A percentile compares a stretch with the other conserved stretches of the same genome.
phyloP scores from a whole-genome alignment of 2,113 vertebrate species.

The Lanius ludovicianus region DNA sequence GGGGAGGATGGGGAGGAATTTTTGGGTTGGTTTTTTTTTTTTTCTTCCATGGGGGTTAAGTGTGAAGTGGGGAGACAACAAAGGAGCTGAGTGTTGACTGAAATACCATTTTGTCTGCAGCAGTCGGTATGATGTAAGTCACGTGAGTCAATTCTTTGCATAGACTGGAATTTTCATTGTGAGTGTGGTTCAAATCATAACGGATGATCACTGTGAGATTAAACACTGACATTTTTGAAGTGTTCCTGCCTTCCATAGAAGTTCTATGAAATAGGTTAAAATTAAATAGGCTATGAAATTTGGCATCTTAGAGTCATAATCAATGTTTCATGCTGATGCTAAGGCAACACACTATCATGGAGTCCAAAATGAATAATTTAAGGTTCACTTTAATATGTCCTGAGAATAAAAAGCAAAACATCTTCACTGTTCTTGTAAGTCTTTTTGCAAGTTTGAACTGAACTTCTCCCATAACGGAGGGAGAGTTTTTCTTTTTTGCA shows the following conservation, averaged over 20 bases:
- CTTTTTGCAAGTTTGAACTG: background rate
- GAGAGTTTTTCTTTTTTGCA: background rate
- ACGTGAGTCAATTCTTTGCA: background rate
- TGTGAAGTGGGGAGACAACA: background rate
- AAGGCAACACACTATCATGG: background rate
- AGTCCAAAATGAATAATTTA: background rate
- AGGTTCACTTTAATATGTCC: background rate
- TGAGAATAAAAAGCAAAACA: background rate
- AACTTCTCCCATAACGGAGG: background rate
- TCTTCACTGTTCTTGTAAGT: background rate
- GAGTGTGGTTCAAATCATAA: background rate
- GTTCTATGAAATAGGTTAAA: background rate
- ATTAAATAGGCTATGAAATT: background rate
- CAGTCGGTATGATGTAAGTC: background rate
- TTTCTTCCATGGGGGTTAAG: background rate
- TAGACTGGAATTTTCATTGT: background rate
- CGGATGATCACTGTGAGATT: background rate
- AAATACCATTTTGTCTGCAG: background rate
- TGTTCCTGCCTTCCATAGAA: background rate
- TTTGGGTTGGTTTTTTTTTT: background rate
- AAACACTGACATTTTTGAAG: background rate
- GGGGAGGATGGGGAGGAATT: accelerated
- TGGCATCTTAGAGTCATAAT: background rate
- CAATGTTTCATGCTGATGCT: background rate
- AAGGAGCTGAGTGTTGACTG: background rate